phyloP scores from a whole-genome alignment of 2,888 invertebrate species.

The Rhimphoctona megacephalus region DNA sequence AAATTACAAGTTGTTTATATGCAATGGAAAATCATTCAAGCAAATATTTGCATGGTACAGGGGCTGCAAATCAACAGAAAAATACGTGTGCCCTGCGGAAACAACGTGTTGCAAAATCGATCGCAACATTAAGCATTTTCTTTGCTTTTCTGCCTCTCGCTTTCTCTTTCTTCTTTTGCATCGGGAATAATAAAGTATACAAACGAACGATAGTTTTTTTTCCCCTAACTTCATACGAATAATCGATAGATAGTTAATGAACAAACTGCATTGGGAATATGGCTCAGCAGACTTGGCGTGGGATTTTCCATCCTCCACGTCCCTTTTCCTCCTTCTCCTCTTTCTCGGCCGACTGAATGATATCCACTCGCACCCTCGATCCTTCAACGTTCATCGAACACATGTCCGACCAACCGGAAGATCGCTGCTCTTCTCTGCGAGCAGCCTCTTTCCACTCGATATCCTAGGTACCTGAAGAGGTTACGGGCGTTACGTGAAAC shows the following conservation, averaged over 20 bases:
- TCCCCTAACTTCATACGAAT: neutral
- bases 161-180: constrained; percentile 3
- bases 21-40: constrained; percentile 8
- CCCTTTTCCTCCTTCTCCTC: neutral
- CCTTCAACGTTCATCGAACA: constrained; percentile 39
- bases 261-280: constrained; percentile 15
- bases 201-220: constrained; percentile 17
- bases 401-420: constrained; percentile 36
- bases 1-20: constrained; percentile 24
- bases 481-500: neutral
- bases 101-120: constrained; percentile 5
- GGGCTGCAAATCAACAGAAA: neutral
- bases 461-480: neutral
- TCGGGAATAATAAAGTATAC: neutral
- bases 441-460: neutral
- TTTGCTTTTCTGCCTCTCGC: neutral
- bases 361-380: constrained; percentile 26
- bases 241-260: constrained; percentile 47
- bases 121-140: neutral
- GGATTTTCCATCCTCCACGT: constrained; percentile 17
- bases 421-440: constrained; percentile 22
- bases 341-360: neutral
- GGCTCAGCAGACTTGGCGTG: constrained; percentile 18
- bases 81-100: neutral
- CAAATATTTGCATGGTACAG: constrained; percentile 2